Evolutionary conservation across 2,797 vertebrate species (phyloP).

Genomic region (Podarcis lilfordi): DNA sequence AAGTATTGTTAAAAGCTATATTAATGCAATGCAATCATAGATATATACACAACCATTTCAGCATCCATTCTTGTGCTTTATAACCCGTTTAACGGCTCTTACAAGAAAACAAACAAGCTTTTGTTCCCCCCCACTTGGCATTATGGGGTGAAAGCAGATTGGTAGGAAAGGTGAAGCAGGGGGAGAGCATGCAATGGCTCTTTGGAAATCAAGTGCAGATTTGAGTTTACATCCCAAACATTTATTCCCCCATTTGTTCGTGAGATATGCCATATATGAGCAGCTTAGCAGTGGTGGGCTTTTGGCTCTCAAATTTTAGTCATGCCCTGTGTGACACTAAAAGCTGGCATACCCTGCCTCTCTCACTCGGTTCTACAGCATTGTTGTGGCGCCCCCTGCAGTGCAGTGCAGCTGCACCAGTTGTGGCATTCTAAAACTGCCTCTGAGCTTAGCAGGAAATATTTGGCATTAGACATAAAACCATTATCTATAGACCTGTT

Average conservation of each 20-base stretch:
- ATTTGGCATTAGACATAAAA: not conserved
- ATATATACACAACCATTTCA: not conserved
- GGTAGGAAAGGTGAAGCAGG: not conserved
- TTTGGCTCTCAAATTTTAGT: too few relatives aligned
- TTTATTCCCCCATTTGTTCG: not conserved
- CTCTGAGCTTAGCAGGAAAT: not conserved
- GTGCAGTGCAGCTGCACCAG: too few relatives aligned
- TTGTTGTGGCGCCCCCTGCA: too few relatives aligned
- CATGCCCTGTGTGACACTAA: too few relatives aligned
- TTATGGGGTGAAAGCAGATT: not conserved
- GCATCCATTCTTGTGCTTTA: not conserved
- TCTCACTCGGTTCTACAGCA: too few relatives aligned
- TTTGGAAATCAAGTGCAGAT: not conserved
- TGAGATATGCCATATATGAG: not conserved
- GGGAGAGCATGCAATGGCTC: not conserved
- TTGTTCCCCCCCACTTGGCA: not conserved
- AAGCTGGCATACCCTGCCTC: too few relatives aligned
- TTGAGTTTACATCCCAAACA: not conserved
- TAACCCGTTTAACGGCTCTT: conserved; percentile 1
- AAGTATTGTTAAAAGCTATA: not conserved
- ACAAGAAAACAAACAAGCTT: not conserved
- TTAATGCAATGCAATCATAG: not conserved
- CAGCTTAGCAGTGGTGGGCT: not conserved
- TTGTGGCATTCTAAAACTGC: too few relatives aligned
- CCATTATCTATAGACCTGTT: not conserved